A percentile compares a stretch with the other conserved stretches of the same genome.
Evolutionary conservation across 2,797 vertebrate species (phyloP).

Genomic region (Steatocranus sp.): DNA sequence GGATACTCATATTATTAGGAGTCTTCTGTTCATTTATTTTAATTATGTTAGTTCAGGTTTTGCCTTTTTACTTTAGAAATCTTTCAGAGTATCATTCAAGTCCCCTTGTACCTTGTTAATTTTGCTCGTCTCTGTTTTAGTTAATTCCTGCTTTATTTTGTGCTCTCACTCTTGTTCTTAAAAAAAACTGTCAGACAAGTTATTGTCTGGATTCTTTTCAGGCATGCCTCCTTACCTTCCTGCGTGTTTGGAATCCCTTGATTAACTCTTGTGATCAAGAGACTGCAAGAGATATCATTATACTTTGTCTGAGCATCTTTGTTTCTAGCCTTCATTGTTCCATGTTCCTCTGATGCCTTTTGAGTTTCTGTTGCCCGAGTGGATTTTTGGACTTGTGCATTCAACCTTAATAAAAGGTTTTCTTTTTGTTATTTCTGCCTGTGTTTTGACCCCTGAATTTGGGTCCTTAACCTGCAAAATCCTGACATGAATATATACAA

Average conservation of each 20-base stretch:
- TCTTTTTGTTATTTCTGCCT: neutral
- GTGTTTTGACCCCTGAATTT: neutral
- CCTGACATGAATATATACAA: neutral
- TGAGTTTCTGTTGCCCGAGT: neutral
- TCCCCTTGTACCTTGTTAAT: neutral
- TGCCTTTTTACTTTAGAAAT: neutral
- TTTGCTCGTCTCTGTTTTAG: neutral
- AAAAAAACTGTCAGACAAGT: neutral
- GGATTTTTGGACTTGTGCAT: neutral
- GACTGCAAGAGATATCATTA: neutral
- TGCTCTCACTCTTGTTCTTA: neutral
- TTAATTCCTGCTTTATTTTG: neutral
- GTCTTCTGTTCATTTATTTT: neutral
- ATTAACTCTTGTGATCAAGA: neutral
- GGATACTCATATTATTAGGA: neutral
- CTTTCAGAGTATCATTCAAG: neutral
- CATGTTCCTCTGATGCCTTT: neutral
- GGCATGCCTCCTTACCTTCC: neutral
- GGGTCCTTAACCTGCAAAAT: neutral
- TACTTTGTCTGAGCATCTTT: neutral
- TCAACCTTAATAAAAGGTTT: neutral
- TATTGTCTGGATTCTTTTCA: neutral
- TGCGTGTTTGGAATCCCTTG: neutral
- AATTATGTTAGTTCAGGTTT: neutral
- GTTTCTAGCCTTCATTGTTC: neutral